These are phyloP conservation scores for Teleogryllus oceanicus DNA, from an alignment of 2,888 invertebrate genomes.

Conservation along the genomic window DNA sequence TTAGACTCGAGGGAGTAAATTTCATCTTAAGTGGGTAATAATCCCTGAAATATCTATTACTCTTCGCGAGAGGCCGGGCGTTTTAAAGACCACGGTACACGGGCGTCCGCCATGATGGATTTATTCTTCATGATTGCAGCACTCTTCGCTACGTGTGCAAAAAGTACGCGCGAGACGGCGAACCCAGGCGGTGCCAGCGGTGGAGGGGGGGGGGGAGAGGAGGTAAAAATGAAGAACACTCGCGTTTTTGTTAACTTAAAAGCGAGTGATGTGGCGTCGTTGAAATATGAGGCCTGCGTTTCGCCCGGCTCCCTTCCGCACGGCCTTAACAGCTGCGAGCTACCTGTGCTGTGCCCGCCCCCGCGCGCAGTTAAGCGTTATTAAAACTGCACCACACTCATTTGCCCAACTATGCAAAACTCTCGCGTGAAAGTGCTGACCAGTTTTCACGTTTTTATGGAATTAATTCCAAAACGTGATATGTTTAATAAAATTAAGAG, in stretches of 20 bases:
- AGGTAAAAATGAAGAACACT: not conserved
- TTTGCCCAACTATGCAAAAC: not conserved
- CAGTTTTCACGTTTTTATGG: not conserved
- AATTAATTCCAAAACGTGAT: not conserved
- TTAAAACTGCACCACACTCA: not conserved
- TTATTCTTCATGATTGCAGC: conserved; percentile 1
- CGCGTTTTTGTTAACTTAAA: not conserved
- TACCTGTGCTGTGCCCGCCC: no score
- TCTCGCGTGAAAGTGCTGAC: not conserved
- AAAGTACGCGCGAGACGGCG: not conserved
- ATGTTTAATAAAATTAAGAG: not conserved
- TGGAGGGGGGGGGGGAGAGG: not conserved
- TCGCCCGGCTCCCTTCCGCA: no score
- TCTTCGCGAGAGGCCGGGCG: not conserved
- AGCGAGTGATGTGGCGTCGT: not conserved
- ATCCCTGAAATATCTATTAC: conserved; percentile 34
- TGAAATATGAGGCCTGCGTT: not conserved
- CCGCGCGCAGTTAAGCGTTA: not conserved
- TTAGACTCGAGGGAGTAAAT: conserved; percentile 18
- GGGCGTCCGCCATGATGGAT: not conserved
- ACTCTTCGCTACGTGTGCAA: not conserved
- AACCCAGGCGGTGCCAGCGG: not conserved
- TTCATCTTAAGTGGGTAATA: conserved; percentile 34
- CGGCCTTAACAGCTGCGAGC: no score
- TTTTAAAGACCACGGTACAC: conserved; percentile 18